A percentile compares a stretch with the other conserved stretches of the same genome.
Evolutionary conservation across 2,113 vertebrate species (phyloP).

Genomic region (Uria aalge): DNA sequence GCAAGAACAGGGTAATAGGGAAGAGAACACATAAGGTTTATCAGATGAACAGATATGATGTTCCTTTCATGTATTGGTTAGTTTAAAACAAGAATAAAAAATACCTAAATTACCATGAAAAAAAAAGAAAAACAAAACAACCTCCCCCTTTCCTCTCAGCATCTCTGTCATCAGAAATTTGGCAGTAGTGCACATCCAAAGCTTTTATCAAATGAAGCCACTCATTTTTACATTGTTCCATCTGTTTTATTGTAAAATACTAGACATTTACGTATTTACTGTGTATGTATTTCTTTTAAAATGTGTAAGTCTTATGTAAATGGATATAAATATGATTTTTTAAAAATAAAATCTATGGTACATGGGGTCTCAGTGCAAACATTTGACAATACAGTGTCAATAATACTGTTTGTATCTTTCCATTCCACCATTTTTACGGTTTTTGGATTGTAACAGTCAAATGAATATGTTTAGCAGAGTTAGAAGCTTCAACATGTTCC

Average conservation of each 20-base stretch:
- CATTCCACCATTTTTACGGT: conserved; percentile 83
- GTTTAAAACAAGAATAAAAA: conserved; percentile 62
- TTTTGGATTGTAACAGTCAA: conserved; percentile 84
- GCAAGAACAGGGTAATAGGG: conserved; percentile 65
- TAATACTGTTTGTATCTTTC: conserved; percentile 87
- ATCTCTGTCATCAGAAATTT: conserved; percentile 70
- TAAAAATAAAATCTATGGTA: conserved; percentile 83
- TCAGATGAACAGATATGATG: conserved; percentile 54
- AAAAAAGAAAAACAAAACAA: neutral
- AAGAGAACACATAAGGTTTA: conserved; percentile 61
- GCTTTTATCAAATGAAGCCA: conserved; percentile 74
- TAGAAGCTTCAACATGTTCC: conserved; percentile 73
- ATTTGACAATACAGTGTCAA: conserved; percentile 85
- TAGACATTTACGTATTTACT: conserved; percentile 85
- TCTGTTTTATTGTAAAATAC: conserved; percentile 91
- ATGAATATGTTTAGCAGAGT: conserved; percentile 74
- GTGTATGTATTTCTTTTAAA: conserved; percentile 89
- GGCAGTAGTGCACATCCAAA: conserved; percentile 72
- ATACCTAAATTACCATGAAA: conserved; percentile 12
- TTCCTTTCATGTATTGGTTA: conserved; percentile 63
- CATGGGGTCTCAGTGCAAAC: conserved; percentile 88
- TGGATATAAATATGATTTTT: conserved; percentile 95
- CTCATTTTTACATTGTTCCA: conserved; percentile 80
- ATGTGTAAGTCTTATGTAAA: conserved; percentile 96
- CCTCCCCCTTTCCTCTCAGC: conserved; percentile 22